A percentile compares a stretch with the other conserved stretches of the same genome.
Evolutionary conservation across 2,888 invertebrate species (phyloP).

Genomic region (Chelonus formosanus): DNA sequence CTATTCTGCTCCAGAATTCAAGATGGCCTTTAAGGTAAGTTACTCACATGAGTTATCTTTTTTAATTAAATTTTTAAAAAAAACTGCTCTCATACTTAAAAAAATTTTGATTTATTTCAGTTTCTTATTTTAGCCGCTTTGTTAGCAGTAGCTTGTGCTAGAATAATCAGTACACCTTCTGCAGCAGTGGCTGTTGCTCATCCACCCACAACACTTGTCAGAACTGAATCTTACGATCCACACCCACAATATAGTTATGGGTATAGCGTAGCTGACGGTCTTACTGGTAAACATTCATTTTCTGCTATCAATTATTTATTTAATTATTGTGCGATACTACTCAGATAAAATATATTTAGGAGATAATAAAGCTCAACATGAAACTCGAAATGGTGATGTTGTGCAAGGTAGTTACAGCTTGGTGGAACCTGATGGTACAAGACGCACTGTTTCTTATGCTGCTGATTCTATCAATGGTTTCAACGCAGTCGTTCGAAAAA

Average conservation of each 20-base stretch:
- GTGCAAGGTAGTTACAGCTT: conserved; percentile 60
- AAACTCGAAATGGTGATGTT: conserved; percentile 55
- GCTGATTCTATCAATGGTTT: conserved; percentile 60
- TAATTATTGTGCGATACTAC: background rate
- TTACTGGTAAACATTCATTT: conserved; percentile 50
- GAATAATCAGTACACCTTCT: conserved; percentile 48
- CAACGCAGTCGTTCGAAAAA: conserved; percentile 57
- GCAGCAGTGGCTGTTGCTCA: conserved; percentile 51
- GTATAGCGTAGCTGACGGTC: conserved; percentile 58
- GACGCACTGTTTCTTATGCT: conserved; percentile 56
- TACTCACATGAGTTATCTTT: too few species aligned
- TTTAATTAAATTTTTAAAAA: too few species aligned
- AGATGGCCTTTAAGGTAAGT: conserved; percentile 53
- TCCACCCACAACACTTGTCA: conserved; percentile 45
- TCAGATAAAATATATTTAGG: conserved; percentile 42
- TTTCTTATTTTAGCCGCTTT: conserved; percentile 47
- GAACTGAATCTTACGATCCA: conserved; percentile 53
- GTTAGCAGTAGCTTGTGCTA: conserved; percentile 49
- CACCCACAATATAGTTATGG: conserved; percentile 59
- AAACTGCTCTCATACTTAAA: background rate
- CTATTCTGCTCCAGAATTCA: too few species aligned
- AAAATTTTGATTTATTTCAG: conserved; percentile 38
- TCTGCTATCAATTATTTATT: conserved; percentile 17
- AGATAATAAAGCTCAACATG: conserved; percentile 61
- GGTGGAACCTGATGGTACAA: conserved; percentile 58